Base-by-base conservation (phyloP, 2,113 vertebrate species). In the Eretmodus cyanostictus region DNA sequence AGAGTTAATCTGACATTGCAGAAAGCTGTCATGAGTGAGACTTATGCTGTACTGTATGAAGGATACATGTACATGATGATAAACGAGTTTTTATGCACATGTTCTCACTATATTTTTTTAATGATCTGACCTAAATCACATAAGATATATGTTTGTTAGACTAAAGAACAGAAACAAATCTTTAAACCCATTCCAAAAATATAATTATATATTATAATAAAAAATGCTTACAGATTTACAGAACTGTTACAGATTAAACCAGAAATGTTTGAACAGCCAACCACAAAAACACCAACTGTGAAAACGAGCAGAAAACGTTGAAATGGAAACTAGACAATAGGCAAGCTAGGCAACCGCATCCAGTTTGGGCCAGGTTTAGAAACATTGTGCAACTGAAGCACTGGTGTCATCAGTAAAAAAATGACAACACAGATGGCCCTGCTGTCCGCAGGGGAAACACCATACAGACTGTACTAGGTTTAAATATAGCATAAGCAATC, bases 341-440 rank as follows among this genome's bases (percentile, higher is more conserved):
- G 84, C n/a, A 51, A 81, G 22, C 29, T 8, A 49, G 31, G 38
- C 81, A 61, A 83, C n/a, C 81, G 14, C 47, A 88, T 87, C 36
- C 55, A 57, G 47, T 51, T 8, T 66, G 63, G 49, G 78, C 82
- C 92, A 81, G 84, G 78, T 89, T 92, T 93, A 89, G 87, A 93
- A 92, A 87, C 42, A 84, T 16, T 79, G 31, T 92, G 90, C 85
- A 90, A 89, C 90, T 88, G 81, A 94, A 91, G 92, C 90, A 87
- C 86, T 66, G 51, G 89, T 92, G 89, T 92, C 92, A 93, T 95
- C 91, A 91, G 91, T 90, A 89, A 89, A 94, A 82, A 86, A 81
- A 85, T 85, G 89, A 94, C 87, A 90, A 83, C 93, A 93, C 95
- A 95, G 95, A 96, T 95, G 94, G 94, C 92, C 89, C 85, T 83